Conservation (phyloP, 1,140 invertebrate genomes). For the Lepidotrigona ventralis region DNA sequence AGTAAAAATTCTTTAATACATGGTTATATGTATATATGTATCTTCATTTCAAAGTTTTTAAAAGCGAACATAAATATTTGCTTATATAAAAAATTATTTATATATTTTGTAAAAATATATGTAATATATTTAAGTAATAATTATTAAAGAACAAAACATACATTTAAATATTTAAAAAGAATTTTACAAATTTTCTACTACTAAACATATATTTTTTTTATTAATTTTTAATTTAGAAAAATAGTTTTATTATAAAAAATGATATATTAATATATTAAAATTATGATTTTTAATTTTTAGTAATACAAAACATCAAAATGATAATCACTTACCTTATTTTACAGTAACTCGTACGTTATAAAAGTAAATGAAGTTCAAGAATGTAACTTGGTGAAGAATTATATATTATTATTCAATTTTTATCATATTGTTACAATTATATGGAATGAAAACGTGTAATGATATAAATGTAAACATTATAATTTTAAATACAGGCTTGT, state of each 20-base stretch:
- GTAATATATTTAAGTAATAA: background rate
- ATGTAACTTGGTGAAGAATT: constrained; percentile 1
- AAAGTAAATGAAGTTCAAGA: background rate
- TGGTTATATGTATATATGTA: background rate
- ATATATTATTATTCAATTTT: constrained; percentile 10
- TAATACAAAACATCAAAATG: too few relatives aligned
- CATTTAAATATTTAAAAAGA: too few relatives aligned
- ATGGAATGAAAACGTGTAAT: constrained; percentile 8
- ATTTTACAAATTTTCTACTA: too few relatives aligned
- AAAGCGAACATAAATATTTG: background rate
- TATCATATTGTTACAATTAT: constrained; percentile 6
- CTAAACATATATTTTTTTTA: too few relatives aligned
- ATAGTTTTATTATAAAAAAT: too few relatives aligned
- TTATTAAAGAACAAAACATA: too few relatives aligned
- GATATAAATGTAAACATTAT: background rate
- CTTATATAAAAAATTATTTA: too few relatives aligned
- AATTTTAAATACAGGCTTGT: background rate
- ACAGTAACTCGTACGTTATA: constrained; percentile 3
- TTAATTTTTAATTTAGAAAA: too few relatives aligned
- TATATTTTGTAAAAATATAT: background rate
- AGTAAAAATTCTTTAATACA: background rate
- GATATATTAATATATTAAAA: too few relatives aligned
- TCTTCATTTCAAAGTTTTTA: background rate
- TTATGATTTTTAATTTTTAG: too few relatives aligned
- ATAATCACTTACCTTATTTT: background rate